These are phyloP conservation scores for Eulemur coronatus DNA, from an alignment of 2,797 vertebrate species.

Conservation along the genomic window DNA sequence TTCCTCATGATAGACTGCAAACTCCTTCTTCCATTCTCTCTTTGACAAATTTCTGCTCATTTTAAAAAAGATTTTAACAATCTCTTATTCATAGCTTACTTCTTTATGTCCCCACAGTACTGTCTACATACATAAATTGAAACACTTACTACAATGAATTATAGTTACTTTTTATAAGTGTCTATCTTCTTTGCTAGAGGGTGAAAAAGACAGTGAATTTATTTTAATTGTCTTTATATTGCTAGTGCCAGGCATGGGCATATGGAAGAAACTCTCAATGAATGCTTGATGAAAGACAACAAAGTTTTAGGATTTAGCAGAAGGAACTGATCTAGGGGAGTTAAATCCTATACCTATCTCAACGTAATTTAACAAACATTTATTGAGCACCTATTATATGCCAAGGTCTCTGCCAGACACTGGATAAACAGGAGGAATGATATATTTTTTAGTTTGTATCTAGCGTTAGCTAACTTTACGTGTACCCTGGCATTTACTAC, in stretches of 20 bases:
- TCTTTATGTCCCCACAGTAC: neutral
- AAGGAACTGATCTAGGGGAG: neutral
- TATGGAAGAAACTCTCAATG: neutral
- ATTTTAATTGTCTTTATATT: constrained; percentile 25
- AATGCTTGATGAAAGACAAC: constrained; percentile 13
- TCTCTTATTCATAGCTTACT: constrained; percentile 22
- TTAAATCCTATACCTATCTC: neutral
- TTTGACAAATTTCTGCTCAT: neutral
- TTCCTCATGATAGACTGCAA: neutral
- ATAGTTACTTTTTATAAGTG: neutral
- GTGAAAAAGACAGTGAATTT: constrained; percentile 33
- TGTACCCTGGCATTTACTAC: neutral
- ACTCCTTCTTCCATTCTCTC: neutral
- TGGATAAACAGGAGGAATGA: neutral
- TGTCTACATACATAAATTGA: constrained; percentile 26
- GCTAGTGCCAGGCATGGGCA: neutral
- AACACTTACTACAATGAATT: constrained; percentile 43
- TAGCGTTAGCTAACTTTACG: neutral
- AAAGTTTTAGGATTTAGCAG: neutral
- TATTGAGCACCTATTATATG: neutral
- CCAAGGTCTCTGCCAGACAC: neutral
- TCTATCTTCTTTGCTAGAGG: constrained; percentile 47
- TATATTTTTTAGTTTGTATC: neutral
- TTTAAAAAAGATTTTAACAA: neutral
- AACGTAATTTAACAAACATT: neutral